Evolutionary conservation across 2,113 vertebrate genomes (phyloP), one percentile per base, ranked within the genome.

Genomic region (Tenebrosternarchus preto): DNA sequence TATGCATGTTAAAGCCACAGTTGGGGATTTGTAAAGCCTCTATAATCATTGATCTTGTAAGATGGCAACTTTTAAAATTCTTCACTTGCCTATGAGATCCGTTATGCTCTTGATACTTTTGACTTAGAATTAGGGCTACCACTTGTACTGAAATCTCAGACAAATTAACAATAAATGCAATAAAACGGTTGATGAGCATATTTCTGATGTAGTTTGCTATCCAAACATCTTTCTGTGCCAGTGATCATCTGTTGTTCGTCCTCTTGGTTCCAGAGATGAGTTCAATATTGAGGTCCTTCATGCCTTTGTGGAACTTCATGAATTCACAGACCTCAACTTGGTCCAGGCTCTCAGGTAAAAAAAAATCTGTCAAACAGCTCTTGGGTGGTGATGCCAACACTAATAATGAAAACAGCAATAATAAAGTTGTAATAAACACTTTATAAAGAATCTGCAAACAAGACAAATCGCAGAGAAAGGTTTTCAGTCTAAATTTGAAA

Each of bases 241-340:
- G 22, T 43, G 15, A 16, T 29, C 9, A 66, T 53, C 11, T 15
- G 3, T 43, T 29, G 19, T 27, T 46, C 60, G n/a, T 69, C 8
- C 56, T 81, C 59, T 22, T 83, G 83, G 79, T 84, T 76, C 0
- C 84, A 99, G 98, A 90, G 97, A 99, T 22, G 95, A 98, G 4
- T 96, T 98, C 80, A 99, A 98, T 88, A 95, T 99, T 84, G 91
- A 96, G 72, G 96, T 99, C 9, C 94, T 99, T 75, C 96, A 99
- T 1, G 96, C 96, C 0, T 99, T 99, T 43, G 95, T 99, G 91
- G 96, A 97, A 76, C 86, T 99, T 22, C 98, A 99, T 4, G 97
- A 99, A 91, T 99, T 99, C 92, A 95, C 96, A 0, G 97, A 98
- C 89, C 92, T 99, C 73, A 98, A 99, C 92, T 94, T 99, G 4